These are phyloP conservation scores for Tetragnatha versicolor DNA, from an alignment of 1,140 invertebrate genomes.

Conservation along the genomic window DNA sequence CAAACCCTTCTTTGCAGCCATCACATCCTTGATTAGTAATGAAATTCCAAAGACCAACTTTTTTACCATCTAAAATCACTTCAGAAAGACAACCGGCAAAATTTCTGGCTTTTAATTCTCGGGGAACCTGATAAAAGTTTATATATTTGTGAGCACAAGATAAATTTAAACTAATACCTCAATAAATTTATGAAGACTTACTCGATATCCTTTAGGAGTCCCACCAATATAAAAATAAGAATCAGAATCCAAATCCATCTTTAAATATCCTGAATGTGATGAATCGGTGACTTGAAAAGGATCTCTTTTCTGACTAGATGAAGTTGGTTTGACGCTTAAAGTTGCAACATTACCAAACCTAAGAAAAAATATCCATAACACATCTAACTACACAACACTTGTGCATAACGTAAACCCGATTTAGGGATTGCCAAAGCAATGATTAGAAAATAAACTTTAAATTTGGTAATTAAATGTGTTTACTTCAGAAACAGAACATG, in stretches of 20 bases:
- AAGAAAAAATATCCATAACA: no score
- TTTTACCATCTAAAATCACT: conserved; percentile 77
- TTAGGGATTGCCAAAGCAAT: no score
- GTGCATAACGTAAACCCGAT: no score
- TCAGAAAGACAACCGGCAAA: conserved; percentile 79
- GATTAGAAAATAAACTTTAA: no score
- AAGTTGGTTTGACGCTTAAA: conserved; percentile 60
- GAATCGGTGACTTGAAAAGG: conserved; percentile 48
- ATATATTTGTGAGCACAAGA: background rate
- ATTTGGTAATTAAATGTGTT: no score
- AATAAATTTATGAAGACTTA: background rate
- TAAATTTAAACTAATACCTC: background rate
- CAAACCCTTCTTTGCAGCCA: conserved; percentile 74
- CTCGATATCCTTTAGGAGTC: conserved; percentile 57
- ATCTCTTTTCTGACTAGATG: conserved; percentile 55
- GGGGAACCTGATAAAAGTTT: conserved; percentile 61
- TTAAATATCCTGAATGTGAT: conserved; percentile 58
- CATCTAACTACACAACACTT: no score
- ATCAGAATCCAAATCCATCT: conserved; percentile 58
- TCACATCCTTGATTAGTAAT: conserved; percentile 70
- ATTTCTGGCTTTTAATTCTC: conserved; percentile 61
- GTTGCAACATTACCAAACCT: conserved; percentile 62
- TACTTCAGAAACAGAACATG: no score
- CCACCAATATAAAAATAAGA: conserved; percentile 60
- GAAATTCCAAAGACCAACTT: conserved; percentile 90